These are phyloP conservation scores for Siphamia tubifer DNA, from an alignment of 2,113 vertebrate genomes.

Conservation along the genomic window DNA sequence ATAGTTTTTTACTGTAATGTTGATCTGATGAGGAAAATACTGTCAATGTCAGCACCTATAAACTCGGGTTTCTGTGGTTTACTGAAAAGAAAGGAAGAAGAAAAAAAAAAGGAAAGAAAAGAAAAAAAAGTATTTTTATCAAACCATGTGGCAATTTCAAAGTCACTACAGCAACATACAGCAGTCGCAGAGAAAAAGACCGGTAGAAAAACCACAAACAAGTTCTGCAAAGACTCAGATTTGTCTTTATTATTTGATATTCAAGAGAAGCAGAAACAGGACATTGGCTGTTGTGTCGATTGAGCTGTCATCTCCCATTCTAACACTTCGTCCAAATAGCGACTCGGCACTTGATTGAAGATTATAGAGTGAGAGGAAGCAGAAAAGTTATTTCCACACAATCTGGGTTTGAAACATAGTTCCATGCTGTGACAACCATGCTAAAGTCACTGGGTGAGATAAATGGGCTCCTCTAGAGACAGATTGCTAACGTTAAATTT, in stretches of 20 bases:
- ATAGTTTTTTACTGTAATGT: background rate
- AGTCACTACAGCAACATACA: too few species aligned
- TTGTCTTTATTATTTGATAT: conserved; percentile 36
- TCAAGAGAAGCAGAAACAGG: conserved; percentile 16
- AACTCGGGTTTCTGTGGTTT: background rate
- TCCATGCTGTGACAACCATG: conserved; percentile 29
- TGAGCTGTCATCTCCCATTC: conserved; percentile 14
- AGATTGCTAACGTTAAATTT: conserved; percentile 46
- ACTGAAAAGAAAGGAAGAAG: conserved; percentile 50
- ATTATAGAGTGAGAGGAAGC: conserved; percentile 17
- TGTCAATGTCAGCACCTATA: conserved; percentile 27
- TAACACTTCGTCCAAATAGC: conserved; percentile 30
- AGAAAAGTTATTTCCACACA: conserved; percentile 7
- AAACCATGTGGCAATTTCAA: too few species aligned
- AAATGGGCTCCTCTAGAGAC: conserved; percentile 40
- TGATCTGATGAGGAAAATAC: background rate
- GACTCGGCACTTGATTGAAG: conserved; percentile 8
- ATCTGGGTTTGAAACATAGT: conserved; percentile 39
- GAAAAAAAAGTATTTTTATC: too few species aligned
- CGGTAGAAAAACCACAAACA: too few species aligned
- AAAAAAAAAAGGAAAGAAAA: too few species aligned
- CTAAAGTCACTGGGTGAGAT: conserved; percentile 38
- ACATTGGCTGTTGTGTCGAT: conserved; percentile 28
- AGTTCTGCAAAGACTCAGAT: too few species aligned
- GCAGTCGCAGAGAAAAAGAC: too few species aligned